These are phyloP conservation scores for Polypterus bichir DNA, from an alignment of 2,113 vertebrate species.

Conservation along the genomic window DNA sequence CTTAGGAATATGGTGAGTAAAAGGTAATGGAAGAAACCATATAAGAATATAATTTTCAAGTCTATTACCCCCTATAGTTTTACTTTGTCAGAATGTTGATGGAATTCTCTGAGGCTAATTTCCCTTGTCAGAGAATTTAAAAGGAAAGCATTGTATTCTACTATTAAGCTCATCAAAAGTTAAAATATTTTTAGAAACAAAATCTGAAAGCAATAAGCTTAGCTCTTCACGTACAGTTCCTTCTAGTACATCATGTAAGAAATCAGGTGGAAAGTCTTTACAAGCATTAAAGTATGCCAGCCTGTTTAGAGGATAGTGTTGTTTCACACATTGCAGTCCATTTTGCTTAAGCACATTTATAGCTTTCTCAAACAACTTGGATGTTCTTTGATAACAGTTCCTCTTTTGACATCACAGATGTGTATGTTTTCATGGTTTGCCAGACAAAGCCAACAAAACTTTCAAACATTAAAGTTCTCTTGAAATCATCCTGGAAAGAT, in stretches of 20 bases:
- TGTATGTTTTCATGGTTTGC: slow-evolving; percentile 13
- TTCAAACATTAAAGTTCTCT: slow-evolving; percentile 19
- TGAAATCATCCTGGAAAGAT: slow-evolving; percentile 19
- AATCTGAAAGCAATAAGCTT: slow-evolving; percentile 14
- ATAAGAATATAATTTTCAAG: slow-evolving; percentile 20
- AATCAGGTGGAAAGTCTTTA: slow-evolving; percentile 17
- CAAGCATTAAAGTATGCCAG: slow-evolving; percentile 10
- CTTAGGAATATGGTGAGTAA: slow-evolving; percentile 7
- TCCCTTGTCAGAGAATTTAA: too few species aligned
- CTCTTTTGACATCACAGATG: slow-evolving; percentile 6
- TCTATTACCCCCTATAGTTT: slow-evolving; percentile 12
- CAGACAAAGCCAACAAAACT: slow-evolving; percentile 17
- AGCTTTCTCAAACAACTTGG: slow-evolving; percentile 5
- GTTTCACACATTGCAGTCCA: slow-evolving; percentile 16
- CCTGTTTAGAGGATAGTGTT: slow-evolving; percentile 16
- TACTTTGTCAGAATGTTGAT: too few species aligned
- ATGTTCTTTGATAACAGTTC: slow-evolving; percentile 12
- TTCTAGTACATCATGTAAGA: slow-evolving; percentile 17
- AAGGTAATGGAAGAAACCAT: slow-evolving; percentile 11
- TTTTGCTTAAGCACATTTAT: slow-evolving; percentile 11
- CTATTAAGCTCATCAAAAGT: slow-evolving; percentile 22
- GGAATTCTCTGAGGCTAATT: too few species aligned
- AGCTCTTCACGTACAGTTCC: slow-evolving; percentile 21
- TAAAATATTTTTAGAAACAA: slow-evolving; percentile 15
- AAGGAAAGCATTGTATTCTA: slow-evolving; percentile 10